phyloP scores from a whole-genome alignment of 2,797 vertebrate species.

The Alcedo quadribrachys region DNA sequence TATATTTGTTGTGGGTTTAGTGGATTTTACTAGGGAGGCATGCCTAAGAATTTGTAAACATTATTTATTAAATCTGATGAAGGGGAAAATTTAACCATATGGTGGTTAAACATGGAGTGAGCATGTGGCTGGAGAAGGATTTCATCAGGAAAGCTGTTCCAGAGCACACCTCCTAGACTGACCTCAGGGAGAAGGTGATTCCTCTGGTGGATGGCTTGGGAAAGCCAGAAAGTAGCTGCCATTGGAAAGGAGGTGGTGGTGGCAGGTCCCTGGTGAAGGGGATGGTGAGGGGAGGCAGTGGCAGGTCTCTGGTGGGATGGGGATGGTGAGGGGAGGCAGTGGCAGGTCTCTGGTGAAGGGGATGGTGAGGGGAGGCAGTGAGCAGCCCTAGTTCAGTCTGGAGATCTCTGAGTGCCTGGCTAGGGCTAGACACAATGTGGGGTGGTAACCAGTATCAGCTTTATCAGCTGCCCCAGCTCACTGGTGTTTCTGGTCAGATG shows the following conservation, averaged over 20 bases:
- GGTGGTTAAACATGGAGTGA: neutral
- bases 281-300: too few species aligned
- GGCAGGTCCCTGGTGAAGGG: too few species aligned
- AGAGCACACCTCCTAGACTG: neutral
- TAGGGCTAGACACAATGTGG: fast-evolving
- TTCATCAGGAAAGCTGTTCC: neutral
- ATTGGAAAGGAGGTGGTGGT: neutral
- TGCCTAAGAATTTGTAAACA: slow-evolving; percentile 59
- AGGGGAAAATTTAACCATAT: slow-evolving; percentile 44
- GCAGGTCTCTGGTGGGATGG: too few species aligned
- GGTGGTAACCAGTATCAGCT: fast-evolving
- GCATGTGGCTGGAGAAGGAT: neutral
- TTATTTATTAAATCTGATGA: slow-evolving; percentile 59
- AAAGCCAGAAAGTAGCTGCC: neutral
- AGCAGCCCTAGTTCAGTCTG: neutral
- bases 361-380: fast-evolving
- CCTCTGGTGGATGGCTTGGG: neutral
- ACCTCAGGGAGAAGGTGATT: neutral
- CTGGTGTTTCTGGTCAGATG: neutral
- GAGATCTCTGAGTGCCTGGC: fast-evolving
- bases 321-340: neutral
- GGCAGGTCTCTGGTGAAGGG: neutral
- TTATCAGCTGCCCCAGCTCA: too few species aligned
- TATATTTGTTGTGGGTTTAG: slow-evolving; percentile 51
- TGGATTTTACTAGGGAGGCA: slow-evolving; percentile 45